Evolutionary conservation across 2,113 vertebrate species (phyloP), one percentile per base, ranked within the genome.

Genomic region (Melanotaenia duboulayi): DNA sequence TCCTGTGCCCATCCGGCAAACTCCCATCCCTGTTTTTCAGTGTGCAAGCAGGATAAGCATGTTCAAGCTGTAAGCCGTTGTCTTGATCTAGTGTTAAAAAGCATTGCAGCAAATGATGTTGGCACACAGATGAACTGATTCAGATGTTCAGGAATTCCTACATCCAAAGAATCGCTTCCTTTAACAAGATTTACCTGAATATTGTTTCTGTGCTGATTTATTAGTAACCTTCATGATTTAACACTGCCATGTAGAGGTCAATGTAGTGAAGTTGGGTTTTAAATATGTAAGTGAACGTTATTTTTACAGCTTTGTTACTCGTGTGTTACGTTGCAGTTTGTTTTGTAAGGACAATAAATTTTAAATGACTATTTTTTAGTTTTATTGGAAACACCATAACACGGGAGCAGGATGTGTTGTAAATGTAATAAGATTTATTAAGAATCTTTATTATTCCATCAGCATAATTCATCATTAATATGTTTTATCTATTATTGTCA

Each of bases 361-460:
- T 14, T 24, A 24, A 23, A 39, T 28, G 2, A 25, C 20, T 0
- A 7, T 28, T 28, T 28, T 61, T 11, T 55, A 46, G 17, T 39
- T 55, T 28, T 7, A 35, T 24, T 65, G 4, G 16, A 52, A 32
- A 78, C 0, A 2, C 13, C 82, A 55, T 63, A 72, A 82, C 28
- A 25, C 69, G 76, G 46, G 44, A 65, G 66, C 65, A 81, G 32
- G 32, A 61, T 22, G 17, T 90, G 81, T 88, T 92, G 92, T 92
- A 94, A 95, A 95, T 92, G 93, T 93, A 92, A 92, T 94, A 93
- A 93, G 90, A 94, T 95, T 95, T 94, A 95, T 93, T 93, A 93
- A 93, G 91, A 94, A 95, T 94, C 89, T 91, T 94, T 91, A 92
- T 91, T 89, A 84, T 91, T 88, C 90, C 80, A 90, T 91, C 91